phyloP scores from a whole-genome alignment of 2,113 vertebrate species.

The Nyctereutes procyonoides region DNA sequence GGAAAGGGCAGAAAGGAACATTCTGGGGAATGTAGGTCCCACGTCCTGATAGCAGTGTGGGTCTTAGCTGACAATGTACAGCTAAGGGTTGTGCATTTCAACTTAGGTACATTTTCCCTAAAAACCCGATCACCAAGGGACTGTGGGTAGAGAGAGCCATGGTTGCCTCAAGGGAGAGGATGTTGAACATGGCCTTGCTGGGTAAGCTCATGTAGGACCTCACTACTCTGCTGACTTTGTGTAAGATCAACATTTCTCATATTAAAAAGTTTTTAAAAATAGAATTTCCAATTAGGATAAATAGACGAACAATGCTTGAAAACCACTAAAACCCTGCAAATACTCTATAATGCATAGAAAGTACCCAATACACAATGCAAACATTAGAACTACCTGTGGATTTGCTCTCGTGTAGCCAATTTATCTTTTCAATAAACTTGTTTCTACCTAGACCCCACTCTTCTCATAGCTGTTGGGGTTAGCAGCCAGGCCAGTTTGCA shows the following conservation, averaged over 20 bases:
- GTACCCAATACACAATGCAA: not conserved
- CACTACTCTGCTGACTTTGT: not conserved
- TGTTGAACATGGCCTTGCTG: fast-evolving
- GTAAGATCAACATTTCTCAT: not conserved
- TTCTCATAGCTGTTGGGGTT: too few species aligned
- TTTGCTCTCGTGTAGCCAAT: not conserved
- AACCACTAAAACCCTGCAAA: not conserved
- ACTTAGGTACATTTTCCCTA: not conserved
- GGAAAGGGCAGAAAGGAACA: not conserved
- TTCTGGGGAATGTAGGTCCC: not conserved
- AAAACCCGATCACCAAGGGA: not conserved
- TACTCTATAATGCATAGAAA: not conserved
- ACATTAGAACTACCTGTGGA: not conserved
- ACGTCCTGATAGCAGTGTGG: not conserved
- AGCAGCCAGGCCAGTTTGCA: not conserved
- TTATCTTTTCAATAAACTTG: not conserved
- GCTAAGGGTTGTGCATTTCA: not conserved
- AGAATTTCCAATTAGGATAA: not conserved
- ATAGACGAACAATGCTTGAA: not conserved
- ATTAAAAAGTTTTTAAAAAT: not conserved
- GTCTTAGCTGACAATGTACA: not conserved
- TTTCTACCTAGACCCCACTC: not conserved
- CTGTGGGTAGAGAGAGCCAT: too few species aligned
- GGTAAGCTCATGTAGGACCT: fast-evolving
- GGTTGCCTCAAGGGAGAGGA: fast-evolving